These are phyloP conservation scores for Cepaea hortensis DNA, from an alignment of 2,888 invertebrate species.

Conservation along the genomic window DNA sequence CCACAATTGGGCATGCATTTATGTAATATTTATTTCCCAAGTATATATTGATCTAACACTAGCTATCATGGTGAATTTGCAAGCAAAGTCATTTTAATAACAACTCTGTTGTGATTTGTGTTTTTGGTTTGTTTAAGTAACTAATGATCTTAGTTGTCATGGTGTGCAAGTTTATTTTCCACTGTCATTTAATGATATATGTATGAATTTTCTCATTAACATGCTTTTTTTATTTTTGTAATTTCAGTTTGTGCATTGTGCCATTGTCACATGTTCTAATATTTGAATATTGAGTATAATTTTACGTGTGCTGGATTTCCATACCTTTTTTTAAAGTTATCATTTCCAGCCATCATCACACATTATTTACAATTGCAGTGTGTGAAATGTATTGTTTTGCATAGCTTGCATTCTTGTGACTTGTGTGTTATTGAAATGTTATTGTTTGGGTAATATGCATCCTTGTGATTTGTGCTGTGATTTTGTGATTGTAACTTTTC, in stretches of 20 bases:
- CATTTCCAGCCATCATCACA: too few relatives aligned
- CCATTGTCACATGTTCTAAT: neutral
- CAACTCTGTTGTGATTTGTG: neutral
- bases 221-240: neutral
- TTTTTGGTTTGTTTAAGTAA: neutral
- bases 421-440: neutral
- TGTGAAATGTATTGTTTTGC: too few relatives aligned
- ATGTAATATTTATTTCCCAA: too few relatives aligned
- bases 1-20: too few relatives aligned
- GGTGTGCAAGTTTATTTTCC: too few relatives aligned
- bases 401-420: neutral
- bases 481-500: neutral
- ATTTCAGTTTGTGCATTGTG: neutral
- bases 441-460: too few relatives aligned
- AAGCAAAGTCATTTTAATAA: neutral
- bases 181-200: too few relatives aligned
- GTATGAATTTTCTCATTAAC: neutral
- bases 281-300: neutral
- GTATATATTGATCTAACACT: too few relatives aligned
- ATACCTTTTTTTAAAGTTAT: too few relatives aligned
- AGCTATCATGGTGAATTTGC: neutral
- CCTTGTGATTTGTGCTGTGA: neutral
- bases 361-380: too few relatives aligned
- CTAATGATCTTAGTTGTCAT: too few relatives aligned
- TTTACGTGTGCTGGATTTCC: neutral